Percentiles rank a stretch among this genome's conserved stretches.
Evolutionary conservation across 2,888 invertebrate species (phyloP).

Genomic region (Lycaena phlaeas): DNA sequence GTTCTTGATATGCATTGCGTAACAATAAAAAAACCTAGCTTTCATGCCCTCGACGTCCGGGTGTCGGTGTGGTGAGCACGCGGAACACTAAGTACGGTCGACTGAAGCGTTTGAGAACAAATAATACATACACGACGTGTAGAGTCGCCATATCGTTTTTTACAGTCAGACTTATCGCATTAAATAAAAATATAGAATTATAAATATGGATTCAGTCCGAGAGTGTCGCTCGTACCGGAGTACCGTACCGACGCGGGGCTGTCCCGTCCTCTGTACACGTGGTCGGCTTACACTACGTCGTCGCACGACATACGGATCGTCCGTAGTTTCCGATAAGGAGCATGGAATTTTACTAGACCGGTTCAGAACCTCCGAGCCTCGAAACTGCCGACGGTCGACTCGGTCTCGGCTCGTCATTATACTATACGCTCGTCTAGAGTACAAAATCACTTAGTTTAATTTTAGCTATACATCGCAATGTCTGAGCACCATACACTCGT

Average conservation of each 20-base stretch:
- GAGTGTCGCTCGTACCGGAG: constrained; percentile 26
- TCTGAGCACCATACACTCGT: constrained; percentile 12
- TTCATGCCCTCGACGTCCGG: constrained; percentile 56
- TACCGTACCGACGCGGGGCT: constrained; percentile 22
- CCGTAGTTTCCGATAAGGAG: too few species aligned
- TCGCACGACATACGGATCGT: too few species aligned
- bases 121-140: constrained; percentile 61
- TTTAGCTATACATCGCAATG: constrained; percentile 15
- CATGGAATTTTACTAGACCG: constrained; percentile 23
- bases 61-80: constrained; percentile 39
- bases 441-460: constrained; percentile 21
- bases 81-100: constrained; percentile 59
- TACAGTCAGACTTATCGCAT: constrained; percentile 70
- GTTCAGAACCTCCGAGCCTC: constrained; percentile 18
- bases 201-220: constrained; percentile 61
- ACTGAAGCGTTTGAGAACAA: constrained; percentile 61
- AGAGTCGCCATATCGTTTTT: constrained; percentile 53
- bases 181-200: constrained; percentile 70
- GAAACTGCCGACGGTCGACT: too few species aligned
- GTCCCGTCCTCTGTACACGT: constrained; percentile 18
- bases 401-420: constrained; percentile 12
- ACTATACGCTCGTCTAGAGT: constrained; percentile 20
- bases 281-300: too few species aligned
- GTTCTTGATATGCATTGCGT: constrained; percentile 73
- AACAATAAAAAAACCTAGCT: constrained; percentile 72